Evolutionary conservation across 2,113 vertebrate species (phyloP), one percentile per base, ranked within the genome.

Genomic region (Mustela nigripes): DNA sequence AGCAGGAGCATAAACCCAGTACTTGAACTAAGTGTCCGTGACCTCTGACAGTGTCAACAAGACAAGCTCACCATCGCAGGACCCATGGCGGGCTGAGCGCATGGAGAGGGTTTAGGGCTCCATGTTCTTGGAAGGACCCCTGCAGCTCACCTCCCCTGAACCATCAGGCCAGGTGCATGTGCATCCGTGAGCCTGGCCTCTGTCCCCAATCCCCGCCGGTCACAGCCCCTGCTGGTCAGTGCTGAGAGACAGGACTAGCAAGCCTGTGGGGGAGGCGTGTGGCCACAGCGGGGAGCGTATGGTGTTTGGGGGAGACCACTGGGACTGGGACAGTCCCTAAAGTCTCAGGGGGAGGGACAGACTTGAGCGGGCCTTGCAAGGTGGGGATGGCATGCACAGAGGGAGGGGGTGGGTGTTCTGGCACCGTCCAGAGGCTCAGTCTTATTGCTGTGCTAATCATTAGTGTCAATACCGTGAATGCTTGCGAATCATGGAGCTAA

Each of bases 271-370:
- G 33, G 28, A 33, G 36, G 4, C 1, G 1, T 31, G 88, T 26
- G 83, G 3, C 24, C n/a, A 2, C 0, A 0, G 7, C 3, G n/a
- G 36, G 63, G 60, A 33, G 7, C 0, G 0, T 26, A 4, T 15
- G 42, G 31, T 42, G 9, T 28, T 16, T 65, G 18, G 42, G 56
- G 45, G 58, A 82, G 65, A 31, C 67, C 48, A 5, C 7, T 2
- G 26, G 45, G 62, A 7, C 60, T 22, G 62, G 31, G n/a, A 18
- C 1, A 8, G 19, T 65, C 15, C 71, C 16, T 1, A 1, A 33
- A 53, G 62, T 24, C 39, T 69, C 56, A 3, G 67, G 78, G 9
- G 1, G 0, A 71, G 58, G 28, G 58, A 18, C 60, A 18, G 92
- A 15, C 60, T 28, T 21, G 56, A 71, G 26, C 0, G 0, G 19